Conservation (phyloP, 2,797 vertebrate genomes). For the Fistularia commersonii region DNA sequence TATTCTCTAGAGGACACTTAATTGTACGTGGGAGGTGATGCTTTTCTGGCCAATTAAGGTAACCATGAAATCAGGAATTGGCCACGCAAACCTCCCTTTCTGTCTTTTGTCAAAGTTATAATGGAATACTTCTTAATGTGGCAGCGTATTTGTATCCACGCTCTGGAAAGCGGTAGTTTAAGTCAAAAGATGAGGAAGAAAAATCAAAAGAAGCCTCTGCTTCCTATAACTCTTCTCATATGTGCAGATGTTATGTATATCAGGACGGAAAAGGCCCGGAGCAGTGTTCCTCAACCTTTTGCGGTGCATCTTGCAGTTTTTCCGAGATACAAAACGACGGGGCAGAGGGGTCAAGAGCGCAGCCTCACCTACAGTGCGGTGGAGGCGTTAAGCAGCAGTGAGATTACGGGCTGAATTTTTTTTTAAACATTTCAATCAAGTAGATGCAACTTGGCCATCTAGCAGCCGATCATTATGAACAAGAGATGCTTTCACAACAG, state of each 20-base stretch:
- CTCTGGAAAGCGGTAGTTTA: slow-evolving; percentile 1
- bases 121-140: slow-evolving; percentile 9
- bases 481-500: not conserved
- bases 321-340: slow-evolving; percentile 16
- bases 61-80: slow-evolving; percentile 57
- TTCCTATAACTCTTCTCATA: slow-evolving; percentile 2
- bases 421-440: slow-evolving; percentile 25
- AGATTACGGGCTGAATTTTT: slow-evolving; percentile 15
- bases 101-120: slow-evolving; percentile 8
- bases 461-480: not conserved
- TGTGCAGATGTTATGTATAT: slow-evolving; percentile 22
- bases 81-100: slow-evolving; percentile 22
- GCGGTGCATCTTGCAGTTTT: slow-evolving; percentile 16
- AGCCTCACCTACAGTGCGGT: slow-evolving; percentile 23
- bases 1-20: slow-evolving; percentile 62
- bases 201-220: slow-evolving; percentile 7
- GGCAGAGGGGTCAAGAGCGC: slow-evolving; percentile 23
- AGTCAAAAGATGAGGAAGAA: slow-evolving; percentile 11
- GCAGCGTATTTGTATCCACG: not conserved
- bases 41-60: slow-evolving; percentile 63
- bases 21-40: slow-evolving; percentile 68
- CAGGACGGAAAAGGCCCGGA: slow-evolving; percentile 22
- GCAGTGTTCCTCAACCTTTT: slow-evolving; percentile 25
- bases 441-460: not conserved
- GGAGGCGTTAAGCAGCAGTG: slow-evolving; percentile 28